A percentile compares a stretch with the other conserved stretches of the same genome.
Evolutionary conservation across 2,113 vertebrate genomes (phyloP).

Genomic region (Oncorhynchus gorbuscha): DNA sequence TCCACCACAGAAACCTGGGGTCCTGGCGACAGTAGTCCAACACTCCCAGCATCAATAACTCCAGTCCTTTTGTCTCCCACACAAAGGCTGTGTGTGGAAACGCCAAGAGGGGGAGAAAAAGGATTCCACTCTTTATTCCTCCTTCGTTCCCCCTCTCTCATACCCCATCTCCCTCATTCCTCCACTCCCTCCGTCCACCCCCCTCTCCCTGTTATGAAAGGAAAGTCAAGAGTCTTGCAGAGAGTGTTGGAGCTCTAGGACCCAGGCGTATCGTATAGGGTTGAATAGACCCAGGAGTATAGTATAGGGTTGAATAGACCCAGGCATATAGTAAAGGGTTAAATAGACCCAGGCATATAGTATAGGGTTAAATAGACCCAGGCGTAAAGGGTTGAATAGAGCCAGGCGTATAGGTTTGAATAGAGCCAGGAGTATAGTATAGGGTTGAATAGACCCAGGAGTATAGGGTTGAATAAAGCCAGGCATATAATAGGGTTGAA

Average conservation of each 20-base stretch:
- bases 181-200: neutral
- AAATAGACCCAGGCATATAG: no score
- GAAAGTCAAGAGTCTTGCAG: constrained; percentile 49
- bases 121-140: constrained; percentile 62
- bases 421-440: no score
- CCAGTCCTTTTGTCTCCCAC: constrained; percentile 51
- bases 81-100: constrained; percentile 59
- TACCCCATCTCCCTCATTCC: constrained; percentile 46
- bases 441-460: neutral
- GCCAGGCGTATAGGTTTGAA: no score
- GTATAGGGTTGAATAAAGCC: no score
- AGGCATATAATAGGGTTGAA: no score
- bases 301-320: no score
- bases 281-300: no score
- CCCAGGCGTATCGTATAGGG: neutral
- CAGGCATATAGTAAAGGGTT: no score
- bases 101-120: constrained; percentile 42
- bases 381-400: no score
- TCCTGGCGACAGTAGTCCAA: constrained; percentile 49
- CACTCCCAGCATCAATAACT: constrained; percentile 58
- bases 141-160: neutral
- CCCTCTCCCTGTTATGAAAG: constrained; percentile 29
- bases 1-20: constrained; percentile 26
- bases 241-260: constrained; percentile 19
- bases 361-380: no score